Base-by-base conservation (phyloP, 2,888 invertebrate genomes). In the Asteroscopus sphinx region DNA sequence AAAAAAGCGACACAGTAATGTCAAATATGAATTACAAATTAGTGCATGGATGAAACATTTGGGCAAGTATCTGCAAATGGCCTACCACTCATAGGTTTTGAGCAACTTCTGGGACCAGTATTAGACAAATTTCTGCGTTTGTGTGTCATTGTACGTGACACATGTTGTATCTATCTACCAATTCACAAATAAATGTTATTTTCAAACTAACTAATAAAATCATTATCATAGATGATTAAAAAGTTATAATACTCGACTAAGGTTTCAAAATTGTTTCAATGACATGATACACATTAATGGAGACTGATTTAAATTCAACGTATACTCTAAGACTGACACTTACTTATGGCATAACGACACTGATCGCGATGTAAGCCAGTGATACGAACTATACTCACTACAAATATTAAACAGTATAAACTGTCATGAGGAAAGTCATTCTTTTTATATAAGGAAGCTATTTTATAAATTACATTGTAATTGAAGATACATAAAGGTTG, bases 381-480 rank as follows among this genome's bases (percentile, higher is more conserved):
- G 30, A 44, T 39, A 63, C 67, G 25, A 28, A 58, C 39, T 48
- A 36, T 39, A 68, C 70, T 70, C 73, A 64, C 61, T 66, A 73
- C 67, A 74, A 80, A 83, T 80, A 74, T 68, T 67, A 81, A 79
- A 54, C 75, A 77, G 61, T 44, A 60, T 48, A 49, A 61, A 64
- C 68, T 65, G 62, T 39, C 47, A 79, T 65, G 67, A 79, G 82
- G 79, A 73, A 79, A 82, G 71, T 70, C 67, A 39, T 62, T 62
- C 48, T 67, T 55, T 61, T 55, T 60, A 69, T n/a, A 73, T 77
- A 71, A 82, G 81, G 82, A 82, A 81, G 77, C 68, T 79, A 79
- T 83, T n/a, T 80, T 79, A 73, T 81, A 81, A 81, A 81, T 81
- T 67, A 73, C 65, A 59, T 68, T 78, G 80, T 81, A 81, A 70